Evolutionary conservation across 2,888 invertebrate genomes (phyloP), one percentile per base, ranked within the genome.

Genomic region (Megastigmus dorsalis): DNA sequence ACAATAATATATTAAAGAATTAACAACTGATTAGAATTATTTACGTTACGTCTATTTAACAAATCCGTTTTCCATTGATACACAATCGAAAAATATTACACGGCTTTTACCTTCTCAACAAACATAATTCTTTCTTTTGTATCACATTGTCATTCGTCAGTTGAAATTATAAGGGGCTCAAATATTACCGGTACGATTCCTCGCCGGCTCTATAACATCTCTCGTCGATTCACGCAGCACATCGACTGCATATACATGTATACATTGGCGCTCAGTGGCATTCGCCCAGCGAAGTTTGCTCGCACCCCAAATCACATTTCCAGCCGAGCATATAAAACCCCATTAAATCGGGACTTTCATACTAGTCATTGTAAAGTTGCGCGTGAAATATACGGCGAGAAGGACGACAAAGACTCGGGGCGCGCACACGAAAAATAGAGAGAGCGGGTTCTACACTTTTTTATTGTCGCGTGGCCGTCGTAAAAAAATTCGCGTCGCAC

Each of bases 321-420:
- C 69, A 75, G 48, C 70, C 41, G 77, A 72, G 74, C 76, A 70
- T 65, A 74, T 68, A 63, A 76, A 74, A 74, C 77, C 72, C 77
- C 71, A 78, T 79, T 79, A 78, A 78, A 78, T 71, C 74, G 66
- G 71, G 65, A 78, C 77, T 77, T 77, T 78, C 77, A 76, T 74
- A 78, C 78, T 69, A 77, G 77, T 70, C 77, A 65, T 75, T 75
- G 69, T 75, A 77, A 77, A 77, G 59, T 79, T 67, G 67, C 76
- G 63, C 69, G 70, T 77, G 76, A 79, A 78, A 78, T 79, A 63
- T 57, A 26, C 72, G 69, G 68, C 74, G 52, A 48, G 60, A 62
- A 62, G 60, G 66, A 9, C 41, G 45, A 57, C 50, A 41, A 54
- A 15, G 70, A n/a, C 41, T 4, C 41, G 74, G 26, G 13, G 20